Evolutionary conservation across 2,797 vertebrate species (phyloP).

Genomic region (Hyperoplus lanceolatus): DNA sequence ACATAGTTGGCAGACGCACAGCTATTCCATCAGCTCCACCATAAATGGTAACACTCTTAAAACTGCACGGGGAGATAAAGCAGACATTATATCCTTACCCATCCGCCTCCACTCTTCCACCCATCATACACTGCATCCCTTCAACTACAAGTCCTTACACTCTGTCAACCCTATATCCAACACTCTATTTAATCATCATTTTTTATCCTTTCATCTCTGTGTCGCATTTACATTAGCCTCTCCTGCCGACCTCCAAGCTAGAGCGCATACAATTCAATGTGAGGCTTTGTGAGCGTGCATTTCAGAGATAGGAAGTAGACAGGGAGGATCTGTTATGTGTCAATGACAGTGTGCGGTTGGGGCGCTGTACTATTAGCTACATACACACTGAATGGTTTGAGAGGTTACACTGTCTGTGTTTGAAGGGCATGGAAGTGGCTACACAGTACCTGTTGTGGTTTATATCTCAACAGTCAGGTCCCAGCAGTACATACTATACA

Average conservation of each 20-base stretch:
- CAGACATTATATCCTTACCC: constrained; percentile 63
- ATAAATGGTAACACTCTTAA: constrained; percentile 82
- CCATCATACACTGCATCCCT: constrained; percentile 36
- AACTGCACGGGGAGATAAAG: constrained; percentile 71
- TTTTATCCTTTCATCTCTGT: constrained; percentile 46
- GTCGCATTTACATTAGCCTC: constrained; percentile 12
- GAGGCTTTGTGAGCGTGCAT: constrained; percentile 28
- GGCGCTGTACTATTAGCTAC: background rate
- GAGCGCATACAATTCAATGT: background rate
- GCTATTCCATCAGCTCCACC: constrained; percentile 84
- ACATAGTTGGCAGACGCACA: constrained; percentile 81
- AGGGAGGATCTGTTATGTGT: constrained; percentile 49
- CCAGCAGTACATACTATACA: background rate
- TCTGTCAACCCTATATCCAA: constrained; percentile 52
- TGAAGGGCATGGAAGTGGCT: constrained; percentile 18
- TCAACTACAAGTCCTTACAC: constrained; percentile 46
- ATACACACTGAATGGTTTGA: constrained; percentile 32
- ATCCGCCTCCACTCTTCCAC: constrained; percentile 48
- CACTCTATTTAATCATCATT: constrained; percentile 57
- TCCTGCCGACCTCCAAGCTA: background rate
- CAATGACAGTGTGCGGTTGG: constrained; percentile 27
- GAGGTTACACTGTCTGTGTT: constrained; percentile 24
- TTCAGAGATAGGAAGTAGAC: constrained; percentile 47
- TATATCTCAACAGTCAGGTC: constrained; percentile 16
- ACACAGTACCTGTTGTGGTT: background rate